Conservation (phyloP, 2,113 vertebrate genomes). For the Melierax canorus region DNA sequence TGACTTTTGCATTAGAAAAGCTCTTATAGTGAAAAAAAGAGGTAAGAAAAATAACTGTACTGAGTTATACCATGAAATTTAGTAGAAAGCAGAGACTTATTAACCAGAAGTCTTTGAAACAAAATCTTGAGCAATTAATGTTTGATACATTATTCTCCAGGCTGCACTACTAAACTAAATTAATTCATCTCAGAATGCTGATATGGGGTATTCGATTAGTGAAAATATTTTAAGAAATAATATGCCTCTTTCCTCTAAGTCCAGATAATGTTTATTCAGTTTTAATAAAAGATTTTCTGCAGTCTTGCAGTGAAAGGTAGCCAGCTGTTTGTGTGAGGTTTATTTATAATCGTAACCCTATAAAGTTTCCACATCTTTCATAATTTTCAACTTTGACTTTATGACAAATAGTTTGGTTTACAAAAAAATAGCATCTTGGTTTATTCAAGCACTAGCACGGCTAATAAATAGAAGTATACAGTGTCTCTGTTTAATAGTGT, state of each 20-base stretch:
- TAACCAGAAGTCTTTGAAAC: not conserved
- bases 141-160: not conserved
- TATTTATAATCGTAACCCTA: not conserved
- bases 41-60: not conserved
- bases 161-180: not conserved
- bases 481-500: not conserved
- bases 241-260: not conserved
- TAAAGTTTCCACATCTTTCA: not conserved
- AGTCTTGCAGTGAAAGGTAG: not conserved
- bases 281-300: not conserved
- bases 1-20: not conserved
- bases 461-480: not conserved
- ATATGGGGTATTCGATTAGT: not conserved
- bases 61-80: not conserved
- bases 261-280: not conserved
- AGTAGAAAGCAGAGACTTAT: not conserved
- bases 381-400: not conserved
- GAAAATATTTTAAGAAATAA: constrained; percentile 34
- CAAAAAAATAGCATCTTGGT: not conserved
- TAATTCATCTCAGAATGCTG: not conserved
- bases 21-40: not conserved
- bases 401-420: not conserved
- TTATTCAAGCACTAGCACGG: not conserved
- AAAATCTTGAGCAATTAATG: not conserved
- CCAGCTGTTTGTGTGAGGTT: not conserved